Percentiles rank a stretch among this genome's conserved stretches.
Conservation (phyloP, 1,140 invertebrate genomes). For the Drosophila lowei region DNA sequence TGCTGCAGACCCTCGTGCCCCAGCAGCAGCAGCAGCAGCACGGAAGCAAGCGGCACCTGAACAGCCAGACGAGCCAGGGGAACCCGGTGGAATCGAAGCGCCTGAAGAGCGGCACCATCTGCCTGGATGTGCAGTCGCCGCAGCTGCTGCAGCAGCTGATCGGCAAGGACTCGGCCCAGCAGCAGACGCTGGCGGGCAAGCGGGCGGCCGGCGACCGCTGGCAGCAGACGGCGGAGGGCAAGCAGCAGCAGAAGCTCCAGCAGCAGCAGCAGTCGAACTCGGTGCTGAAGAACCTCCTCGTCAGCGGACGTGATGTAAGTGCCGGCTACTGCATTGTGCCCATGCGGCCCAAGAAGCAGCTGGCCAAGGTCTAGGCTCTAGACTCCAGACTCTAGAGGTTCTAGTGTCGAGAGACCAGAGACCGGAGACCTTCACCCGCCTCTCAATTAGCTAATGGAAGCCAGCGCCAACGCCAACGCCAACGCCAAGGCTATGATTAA, state of each 20-base stretch:
- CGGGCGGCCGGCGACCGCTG: conserved; percentile 55
- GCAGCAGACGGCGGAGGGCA: conserved; percentile 49
- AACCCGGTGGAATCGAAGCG: conserved; percentile 68
- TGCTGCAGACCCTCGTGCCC: conserved; percentile 43
- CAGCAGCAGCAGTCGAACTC: conserved; percentile 74
- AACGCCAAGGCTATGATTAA: conserved; percentile 5
- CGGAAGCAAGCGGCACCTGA: conserved; percentile 74
- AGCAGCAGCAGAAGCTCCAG: conserved; percentile 60
- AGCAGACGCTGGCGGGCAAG: conserved; percentile 49
- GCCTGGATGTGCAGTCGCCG: conserved; percentile 60
- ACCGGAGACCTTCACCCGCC: conserved; percentile 42
- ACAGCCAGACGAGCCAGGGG: conserved; percentile 39
- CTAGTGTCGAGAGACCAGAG: background rate
- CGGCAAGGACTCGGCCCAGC: conserved; percentile 45
- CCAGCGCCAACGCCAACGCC: conserved; percentile 21
- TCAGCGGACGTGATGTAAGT: conserved; percentile 95
- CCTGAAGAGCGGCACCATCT: conserved; percentile 61
- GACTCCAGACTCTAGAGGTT: conserved; percentile 6
- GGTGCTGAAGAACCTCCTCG: conserved; percentile 95
- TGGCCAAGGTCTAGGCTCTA: conserved; percentile 72
- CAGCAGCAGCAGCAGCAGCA: conserved; percentile 59
- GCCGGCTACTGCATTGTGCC: conserved; percentile 94
- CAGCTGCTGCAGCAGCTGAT: conserved; percentile 75
- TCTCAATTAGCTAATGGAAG: conserved; percentile 48
- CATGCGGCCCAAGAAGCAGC: conserved; percentile 84